These are phyloP conservation scores for Typhlichthys subterraneus DNA, from an alignment of 2,797 vertebrate genomes.

Conservation along the genomic window DNA sequence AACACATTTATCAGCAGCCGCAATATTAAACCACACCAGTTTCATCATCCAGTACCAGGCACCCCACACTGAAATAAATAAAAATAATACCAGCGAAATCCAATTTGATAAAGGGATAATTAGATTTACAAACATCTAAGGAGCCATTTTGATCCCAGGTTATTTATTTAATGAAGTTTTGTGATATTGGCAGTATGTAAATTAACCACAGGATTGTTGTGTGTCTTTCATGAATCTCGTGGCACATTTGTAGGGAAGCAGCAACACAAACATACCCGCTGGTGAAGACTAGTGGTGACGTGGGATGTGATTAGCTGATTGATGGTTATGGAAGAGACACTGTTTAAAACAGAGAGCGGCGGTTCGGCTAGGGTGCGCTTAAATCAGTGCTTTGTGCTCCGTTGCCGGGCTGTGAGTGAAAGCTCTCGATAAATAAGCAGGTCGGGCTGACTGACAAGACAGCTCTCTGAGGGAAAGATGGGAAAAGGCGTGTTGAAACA, in stretches of 20 bases:
- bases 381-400: conserved; percentile 43
- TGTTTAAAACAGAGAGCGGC: conserved; percentile 36
- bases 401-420: conserved; percentile 57
- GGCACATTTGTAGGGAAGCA: conserved; percentile 48
- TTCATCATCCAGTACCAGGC: conserved; percentile 65
- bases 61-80: conserved; percentile 61
- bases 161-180: conserved; percentile 77
- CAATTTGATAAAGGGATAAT: conserved; percentile 80
- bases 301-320: conserved; percentile 60
- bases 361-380: conserved; percentile 46
- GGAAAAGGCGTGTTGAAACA: conserved; percentile 44
- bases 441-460: conserved; percentile 44
- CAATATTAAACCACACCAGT: conserved; percentile 74
- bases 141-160: conserved; percentile 72
- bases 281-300: conserved; percentile 43
- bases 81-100: conserved; percentile 74
- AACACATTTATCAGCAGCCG: conserved; percentile 74
- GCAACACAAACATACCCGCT: conserved; percentile 57
- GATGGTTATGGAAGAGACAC: conserved; percentile 53
- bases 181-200: conserved; percentile 75
- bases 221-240: conserved; percentile 62
- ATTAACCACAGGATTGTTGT: conserved; percentile 65
- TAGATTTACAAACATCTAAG: conserved; percentile 77
- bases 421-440: conserved; percentile 68
- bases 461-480: conserved; percentile 49